These are phyloP conservation scores for Megalops atlanticus DNA, from an alignment of 2,113 vertebrate genomes.

Conservation along the genomic window DNA sequence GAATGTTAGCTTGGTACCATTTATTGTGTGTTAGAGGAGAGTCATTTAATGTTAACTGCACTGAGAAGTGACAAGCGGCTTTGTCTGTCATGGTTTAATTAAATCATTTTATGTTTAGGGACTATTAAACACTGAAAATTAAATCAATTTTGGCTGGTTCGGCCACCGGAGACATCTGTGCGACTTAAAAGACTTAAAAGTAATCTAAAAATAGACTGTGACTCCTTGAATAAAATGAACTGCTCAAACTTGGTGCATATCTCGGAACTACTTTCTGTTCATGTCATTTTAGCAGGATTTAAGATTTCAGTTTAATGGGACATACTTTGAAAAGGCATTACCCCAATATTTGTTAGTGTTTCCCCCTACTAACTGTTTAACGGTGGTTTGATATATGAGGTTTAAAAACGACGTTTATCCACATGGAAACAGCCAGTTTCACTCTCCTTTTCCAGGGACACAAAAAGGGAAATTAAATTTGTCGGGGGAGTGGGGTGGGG, in stretches of 20 bases:
- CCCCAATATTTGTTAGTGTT: background rate
- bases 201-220: too few species aligned
- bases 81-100: background rate
- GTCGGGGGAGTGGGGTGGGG: slow-evolving; percentile 56
- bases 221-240: background rate
- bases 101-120: background rate
- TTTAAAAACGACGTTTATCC: slow-evolving; percentile 35
- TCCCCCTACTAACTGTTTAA: background rate
- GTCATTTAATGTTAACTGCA: background rate
- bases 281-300: background rate
- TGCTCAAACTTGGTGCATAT: background rate
- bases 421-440: slow-evolving; percentile 80
- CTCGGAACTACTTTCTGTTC: background rate
- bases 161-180: background rate
- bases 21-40: background rate
- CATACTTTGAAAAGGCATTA: too few species aligned
- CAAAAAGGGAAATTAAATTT: slow-evolving; percentile 51
- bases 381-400: background rate
- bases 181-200: too few species aligned
- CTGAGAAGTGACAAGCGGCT: background rate
- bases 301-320: background rate
- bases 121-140: background rate
- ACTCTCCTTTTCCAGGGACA: slow-evolving; percentile 61
- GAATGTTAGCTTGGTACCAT: background rate
- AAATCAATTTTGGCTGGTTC: background rate